Evolutionary conservation across 2,797 vertebrate species (phyloP).

Genomic region (Alosa sapidissima): DNA sequence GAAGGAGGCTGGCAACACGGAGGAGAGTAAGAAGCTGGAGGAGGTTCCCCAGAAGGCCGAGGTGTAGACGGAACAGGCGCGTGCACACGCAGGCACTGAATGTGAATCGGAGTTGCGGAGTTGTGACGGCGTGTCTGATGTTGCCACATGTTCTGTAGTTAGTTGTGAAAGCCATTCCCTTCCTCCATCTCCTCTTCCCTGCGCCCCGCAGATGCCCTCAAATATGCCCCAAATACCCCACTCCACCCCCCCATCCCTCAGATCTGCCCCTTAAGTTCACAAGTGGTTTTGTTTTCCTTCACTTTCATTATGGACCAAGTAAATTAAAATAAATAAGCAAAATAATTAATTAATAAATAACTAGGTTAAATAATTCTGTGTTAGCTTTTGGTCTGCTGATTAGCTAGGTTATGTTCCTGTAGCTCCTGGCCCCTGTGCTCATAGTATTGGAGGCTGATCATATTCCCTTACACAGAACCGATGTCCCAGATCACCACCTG

Average conservation of each 20-base stretch:
- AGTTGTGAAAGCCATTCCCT: background rate
- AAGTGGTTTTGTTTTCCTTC: background rate
- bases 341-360: background rate
- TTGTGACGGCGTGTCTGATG: no score
- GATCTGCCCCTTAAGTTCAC: background rate
- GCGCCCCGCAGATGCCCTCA: background rate
- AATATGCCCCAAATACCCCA: background rate
- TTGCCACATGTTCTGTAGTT: background rate
- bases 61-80: slow-evolving; percentile 75
- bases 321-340: background rate
- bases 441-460: no score
- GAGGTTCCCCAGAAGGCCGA: slow-evolving; percentile 93
- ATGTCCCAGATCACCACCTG: no score
- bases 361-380: background rate
- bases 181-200: background rate
- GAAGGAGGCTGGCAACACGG: slow-evolving; percentile 90
- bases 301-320: background rate
- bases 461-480: no score
- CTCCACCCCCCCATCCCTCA: background rate
- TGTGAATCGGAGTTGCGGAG: background rate
- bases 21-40: slow-evolving; percentile 97
- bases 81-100: no score
- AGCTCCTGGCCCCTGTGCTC: no score
- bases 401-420: no score
- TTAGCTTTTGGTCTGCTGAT: no score